Conservation (phyloP, 1,140 invertebrate genomes). For the Geopemphigus sp. region DNA sequence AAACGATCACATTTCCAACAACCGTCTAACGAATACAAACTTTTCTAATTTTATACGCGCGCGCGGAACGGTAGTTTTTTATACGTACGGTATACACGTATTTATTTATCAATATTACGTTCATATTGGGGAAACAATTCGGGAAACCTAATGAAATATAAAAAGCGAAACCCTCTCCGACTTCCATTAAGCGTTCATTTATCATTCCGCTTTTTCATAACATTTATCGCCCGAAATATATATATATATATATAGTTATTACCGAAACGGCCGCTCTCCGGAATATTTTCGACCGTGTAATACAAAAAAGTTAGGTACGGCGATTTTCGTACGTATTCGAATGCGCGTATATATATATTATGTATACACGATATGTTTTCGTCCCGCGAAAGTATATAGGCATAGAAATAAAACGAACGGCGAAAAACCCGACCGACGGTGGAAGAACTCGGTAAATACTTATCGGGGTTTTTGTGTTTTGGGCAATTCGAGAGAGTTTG, state of each 20-base stretch:
- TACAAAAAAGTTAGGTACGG: neutral
- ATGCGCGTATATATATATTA: too few relatives aligned
- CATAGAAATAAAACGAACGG: too few relatives aligned
- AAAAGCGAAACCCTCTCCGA: conserved; percentile 7
- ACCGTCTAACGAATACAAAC: conserved; percentile 32
- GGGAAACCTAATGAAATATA: conserved; percentile 30
- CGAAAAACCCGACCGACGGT: too few relatives aligned
- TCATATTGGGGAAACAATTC: conserved; percentile 20
- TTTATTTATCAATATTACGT: conserved; percentile 2
- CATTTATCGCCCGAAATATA: neutral
- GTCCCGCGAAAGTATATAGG: too few relatives aligned
- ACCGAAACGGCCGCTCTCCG: neutral
- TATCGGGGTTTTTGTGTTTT: too few relatives aligned
- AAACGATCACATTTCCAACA: conserved; percentile 22
- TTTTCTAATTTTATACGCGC: conserved; percentile 17
- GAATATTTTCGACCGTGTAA: neutral
- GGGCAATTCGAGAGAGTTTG: too few relatives aligned
- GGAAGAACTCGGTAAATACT: too few relatives aligned
- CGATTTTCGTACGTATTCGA: neutral
- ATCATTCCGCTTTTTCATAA: neutral
- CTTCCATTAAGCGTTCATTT: conserved; percentile 16
- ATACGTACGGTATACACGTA: neutral
- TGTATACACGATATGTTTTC: too few relatives aligned
- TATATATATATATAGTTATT: neutral
- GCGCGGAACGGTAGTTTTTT: too few relatives aligned